Base-by-base conservation (phyloP, 2,888 invertebrate genomes). In the Crematogaster levior region DNA sequence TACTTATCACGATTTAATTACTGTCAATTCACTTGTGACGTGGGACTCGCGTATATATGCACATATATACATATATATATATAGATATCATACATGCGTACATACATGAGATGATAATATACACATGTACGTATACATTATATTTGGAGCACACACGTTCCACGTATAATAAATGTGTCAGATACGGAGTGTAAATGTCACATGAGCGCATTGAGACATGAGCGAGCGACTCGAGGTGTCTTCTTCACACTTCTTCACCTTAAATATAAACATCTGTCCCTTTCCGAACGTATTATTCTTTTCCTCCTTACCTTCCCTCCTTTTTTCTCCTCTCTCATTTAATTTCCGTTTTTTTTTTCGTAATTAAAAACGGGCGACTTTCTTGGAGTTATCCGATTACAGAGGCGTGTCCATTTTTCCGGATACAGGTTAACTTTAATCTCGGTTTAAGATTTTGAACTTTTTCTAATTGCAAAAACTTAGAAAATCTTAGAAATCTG, bases 11-110 rank as follows among this genome's bases (percentile, higher is more conserved):
- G 56, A 81, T 81, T 51, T 82, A 85, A 87, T 85, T 86, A 83
- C 75, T 86, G 86, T 84, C 88, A 88, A 81, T 75, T 81, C 82
- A 82, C 81, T 81, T 81, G 61, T 79, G 82, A 82, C 74, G 80
- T 87, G 79, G 34, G 72, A 53, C 60, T 74, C 51, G 48, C 60
- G 58, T 65, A 43, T 82, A 53, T 61, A 24, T 43, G 53, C 10
- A 18, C 15, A 30, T 15, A 10, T 48, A 30, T 30, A 48, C 34
- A 3, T 34, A 34, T 6, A 34, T 6, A 34, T 34, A 6, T 6
- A 6, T 34, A 34, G 3, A 34, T 34, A n/a, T n/a, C n/a, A n/a
- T 15, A n/a, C 46, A 7, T 66, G 12, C 12, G 21, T 15, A 9
- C 7, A 4, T 58, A 24, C 24, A 4, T 37, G n/a, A 61, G 46